These are phyloP conservation scores for Enteromius paludinosus DNA, from an alignment of 2,797 vertebrate species.

Conservation along the genomic window DNA sequence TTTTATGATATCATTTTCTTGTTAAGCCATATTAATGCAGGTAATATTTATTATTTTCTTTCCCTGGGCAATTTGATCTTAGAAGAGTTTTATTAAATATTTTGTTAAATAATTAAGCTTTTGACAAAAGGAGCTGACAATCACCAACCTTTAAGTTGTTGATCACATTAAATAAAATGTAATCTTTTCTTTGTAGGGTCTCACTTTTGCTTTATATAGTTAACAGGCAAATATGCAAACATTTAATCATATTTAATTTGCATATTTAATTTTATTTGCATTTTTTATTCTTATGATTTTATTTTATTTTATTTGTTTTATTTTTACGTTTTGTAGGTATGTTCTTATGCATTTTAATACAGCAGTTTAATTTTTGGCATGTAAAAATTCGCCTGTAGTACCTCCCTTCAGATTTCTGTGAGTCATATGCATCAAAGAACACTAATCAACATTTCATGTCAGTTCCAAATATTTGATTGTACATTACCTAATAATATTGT, in stretches of 20 bases:
- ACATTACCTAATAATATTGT: background rate
- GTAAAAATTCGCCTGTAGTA: background rate
- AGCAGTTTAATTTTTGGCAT: background rate
- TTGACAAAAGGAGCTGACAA: background rate
- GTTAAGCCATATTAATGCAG: background rate
- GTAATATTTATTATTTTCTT: background rate
- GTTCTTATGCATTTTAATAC: background rate
- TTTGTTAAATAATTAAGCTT: slow-evolving; percentile 1
- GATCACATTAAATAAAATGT: background rate
- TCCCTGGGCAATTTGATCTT: background rate
- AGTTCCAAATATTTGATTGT: slow-evolving; percentile 1
- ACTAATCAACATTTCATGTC: background rate
- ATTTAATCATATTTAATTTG: background rate
- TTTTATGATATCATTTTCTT: background rate
- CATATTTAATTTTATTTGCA: background rate
- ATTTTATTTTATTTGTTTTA: too few species aligned
- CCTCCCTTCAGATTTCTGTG: slow-evolving; percentile 6
- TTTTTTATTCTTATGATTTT: background rate
- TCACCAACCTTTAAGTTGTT: background rate
- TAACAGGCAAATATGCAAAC: background rate
- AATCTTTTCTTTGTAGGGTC: background rate
- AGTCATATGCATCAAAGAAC: background rate
- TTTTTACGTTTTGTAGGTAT: background rate
- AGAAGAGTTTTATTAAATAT: background rate
- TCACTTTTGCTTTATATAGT: background rate